Conservation (phyloP, 2,113 vertebrate species). For the Chaetodon auriga region DNA sequence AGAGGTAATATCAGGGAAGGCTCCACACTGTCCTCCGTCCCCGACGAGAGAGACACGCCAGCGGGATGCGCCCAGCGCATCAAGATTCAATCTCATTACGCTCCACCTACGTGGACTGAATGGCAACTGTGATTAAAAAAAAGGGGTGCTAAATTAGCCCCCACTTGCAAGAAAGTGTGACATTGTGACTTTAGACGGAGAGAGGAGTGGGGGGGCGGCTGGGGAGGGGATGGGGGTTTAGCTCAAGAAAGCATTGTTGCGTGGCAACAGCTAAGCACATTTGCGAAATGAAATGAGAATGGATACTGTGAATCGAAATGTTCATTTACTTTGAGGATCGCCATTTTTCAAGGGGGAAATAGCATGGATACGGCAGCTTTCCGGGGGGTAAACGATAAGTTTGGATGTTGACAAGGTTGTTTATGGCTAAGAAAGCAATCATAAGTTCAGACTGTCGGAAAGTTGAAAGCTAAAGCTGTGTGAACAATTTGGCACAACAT, state of each 20-base stretch:
- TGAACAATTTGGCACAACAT: slow-evolving; percentile 43
- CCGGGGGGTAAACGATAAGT: slow-evolving; percentile 67
- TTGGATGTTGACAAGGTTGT: slow-evolving; percentile 67
- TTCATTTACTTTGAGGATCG: slow-evolving; percentile 77
- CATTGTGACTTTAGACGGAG: slow-evolving; percentile 75
- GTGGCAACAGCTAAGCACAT: slow-evolving; percentile 85
- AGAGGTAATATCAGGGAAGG: slow-evolving; percentile 72
- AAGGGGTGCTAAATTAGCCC: slow-evolving; percentile 67
- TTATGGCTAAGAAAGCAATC: slow-evolving; percentile 51
- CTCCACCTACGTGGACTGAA: slow-evolving; percentile 76
- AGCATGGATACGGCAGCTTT: slow-evolving; percentile 42
- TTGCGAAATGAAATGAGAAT: slow-evolving; percentile 79
- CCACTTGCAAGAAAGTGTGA: slow-evolving; percentile 74
- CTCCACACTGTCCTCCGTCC: slow-evolving; percentile 60
- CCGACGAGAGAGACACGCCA: slow-evolving; percentile 46
- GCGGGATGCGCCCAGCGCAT: slow-evolving; percentile 67
- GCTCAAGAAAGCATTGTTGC: slow-evolving; percentile 76
- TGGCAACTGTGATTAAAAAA: slow-evolving; percentile 60
- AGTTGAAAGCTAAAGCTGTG: slow-evolving; percentile 37
- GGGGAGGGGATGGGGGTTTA: slow-evolving; percentile 40
- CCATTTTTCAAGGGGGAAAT: slow-evolving; percentile 62
- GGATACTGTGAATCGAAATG: slow-evolving; percentile 76
- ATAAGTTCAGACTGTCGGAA: slow-evolving; percentile 40
- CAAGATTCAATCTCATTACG: slow-evolving; percentile 83
- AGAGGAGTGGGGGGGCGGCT: slow-evolving; percentile 40